Evolutionary conservation across 2,888 invertebrate genomes (phyloP).

Genomic region (Epistrophe eligans): DNA sequence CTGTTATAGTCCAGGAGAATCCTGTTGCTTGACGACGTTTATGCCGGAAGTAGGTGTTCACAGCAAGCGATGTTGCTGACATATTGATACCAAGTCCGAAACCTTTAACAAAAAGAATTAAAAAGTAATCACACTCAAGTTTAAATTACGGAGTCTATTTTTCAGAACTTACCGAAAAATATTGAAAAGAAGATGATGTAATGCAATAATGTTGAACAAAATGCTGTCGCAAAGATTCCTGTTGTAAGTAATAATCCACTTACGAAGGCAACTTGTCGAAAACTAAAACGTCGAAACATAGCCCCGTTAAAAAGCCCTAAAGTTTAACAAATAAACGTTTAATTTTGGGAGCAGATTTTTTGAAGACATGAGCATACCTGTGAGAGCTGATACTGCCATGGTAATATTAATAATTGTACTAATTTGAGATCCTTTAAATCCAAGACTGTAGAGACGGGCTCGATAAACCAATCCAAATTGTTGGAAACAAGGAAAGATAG

Average conservation of each 20-base stretch:
- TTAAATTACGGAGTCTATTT: neutral
- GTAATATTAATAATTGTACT: conserved; percentile 90
- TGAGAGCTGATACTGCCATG: conserved; percentile 88
- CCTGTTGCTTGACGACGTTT: conserved; percentile 89
- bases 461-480: conserved; percentile 90
- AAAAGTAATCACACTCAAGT: neutral
- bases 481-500: conserved; percentile 88
- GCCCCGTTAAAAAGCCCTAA: conserved; percentile 88
- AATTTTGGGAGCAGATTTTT: neutral
- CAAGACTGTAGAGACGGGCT: conserved; percentile 86
- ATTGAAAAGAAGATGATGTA: conserved; percentile 88
- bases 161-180: conserved; percentile 86
- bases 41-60: conserved; percentile 90
- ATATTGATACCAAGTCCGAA: conserved; percentile 87
- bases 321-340: neutral
- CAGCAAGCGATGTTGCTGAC: conserved; percentile 88
- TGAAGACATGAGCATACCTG: conserved; percentile 85
- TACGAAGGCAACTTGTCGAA: conserved; percentile 87
- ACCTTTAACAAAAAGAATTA: conserved; percentile 56
- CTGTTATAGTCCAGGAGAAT: conserved; percentile 89
- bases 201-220: conserved; percentile 87
- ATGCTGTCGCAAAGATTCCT: conserved; percentile 86
- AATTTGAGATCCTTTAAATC: conserved; percentile 87
- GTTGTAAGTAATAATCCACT: conserved; percentile 86
- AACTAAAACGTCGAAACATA: conserved; percentile 88